Evolutionary conservation across 2,888 invertebrate genomes (phyloP).

Genomic region (Ctenicera cuprea): DNA sequence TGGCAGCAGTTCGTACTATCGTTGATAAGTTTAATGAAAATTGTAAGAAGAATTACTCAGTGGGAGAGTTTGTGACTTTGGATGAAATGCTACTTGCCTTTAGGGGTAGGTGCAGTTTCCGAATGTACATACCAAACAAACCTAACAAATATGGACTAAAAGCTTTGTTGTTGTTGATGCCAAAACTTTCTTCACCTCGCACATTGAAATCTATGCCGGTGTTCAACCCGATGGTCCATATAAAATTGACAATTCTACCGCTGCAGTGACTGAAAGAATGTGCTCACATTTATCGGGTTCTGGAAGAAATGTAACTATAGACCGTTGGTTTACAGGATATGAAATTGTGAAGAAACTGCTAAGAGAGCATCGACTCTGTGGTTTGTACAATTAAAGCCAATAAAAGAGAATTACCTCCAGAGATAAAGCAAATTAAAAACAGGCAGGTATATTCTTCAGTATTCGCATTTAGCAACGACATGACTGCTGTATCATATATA

Average conservation of each 20-base stretch:
- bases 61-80: slow-evolving; percentile 43
- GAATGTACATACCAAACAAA: slow-evolving; percentile 47
- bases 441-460: too few relatives aligned
- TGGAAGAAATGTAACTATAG: slow-evolving; percentile 36
- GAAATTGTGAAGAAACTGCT: slow-evolving; percentile 5
- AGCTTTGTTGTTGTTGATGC: slow-evolving; percentile 48
- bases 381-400: too few relatives aligned
- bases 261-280: slow-evolving; percentile 34
- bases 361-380: slow-evolving; percentile 13
- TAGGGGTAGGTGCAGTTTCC: slow-evolving; percentile 30
- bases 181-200: slow-evolving; percentile 47
- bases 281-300: slow-evolving; percentile 26
- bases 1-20: background rate
- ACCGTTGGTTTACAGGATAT: slow-evolving; percentile 31
- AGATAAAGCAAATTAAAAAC: too few relatives aligned
- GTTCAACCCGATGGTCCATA: slow-evolving; percentile 47
- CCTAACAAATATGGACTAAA: slow-evolving; percentile 47
- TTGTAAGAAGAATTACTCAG: slow-evolving; percentile 51
- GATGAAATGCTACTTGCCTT: slow-evolving; percentile 46
- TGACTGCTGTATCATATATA: slow-evolving; percentile 21
- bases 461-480: background rate
- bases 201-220: slow-evolving; percentile 50
- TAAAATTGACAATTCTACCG: slow-evolving; percentile 25
- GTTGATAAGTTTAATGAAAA: background rate
- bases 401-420: too few relatives aligned